Percentiles rank a stretch among this genome's conserved stretches.
Conservation (phyloP, 2,113 vertebrate genomes). For the Tragulus kanchil region DNA sequence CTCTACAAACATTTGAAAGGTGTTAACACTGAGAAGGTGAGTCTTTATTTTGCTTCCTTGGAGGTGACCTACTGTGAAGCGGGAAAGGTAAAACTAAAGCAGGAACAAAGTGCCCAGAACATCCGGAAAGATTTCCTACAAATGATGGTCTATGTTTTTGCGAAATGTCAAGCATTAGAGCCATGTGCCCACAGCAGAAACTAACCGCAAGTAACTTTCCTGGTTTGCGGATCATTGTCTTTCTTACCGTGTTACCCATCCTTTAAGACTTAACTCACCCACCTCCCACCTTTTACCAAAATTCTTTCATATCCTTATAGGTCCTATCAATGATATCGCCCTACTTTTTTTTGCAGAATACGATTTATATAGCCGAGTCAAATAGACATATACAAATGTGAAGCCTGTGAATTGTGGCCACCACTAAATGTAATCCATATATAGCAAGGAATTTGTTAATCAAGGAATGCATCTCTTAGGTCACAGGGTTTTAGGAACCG, state of each 20-base stretch:
- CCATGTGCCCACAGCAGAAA: not conserved
- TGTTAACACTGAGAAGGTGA: conserved; percentile 34
- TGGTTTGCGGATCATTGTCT: not conserved
- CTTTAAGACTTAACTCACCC: not conserved
- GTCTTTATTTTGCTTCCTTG: conserved; percentile 39
- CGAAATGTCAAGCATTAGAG: not conserved
- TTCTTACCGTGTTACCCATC: not conserved
- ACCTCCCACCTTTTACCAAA: not conserved
- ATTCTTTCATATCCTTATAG: not conserved
- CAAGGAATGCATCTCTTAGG: not conserved
- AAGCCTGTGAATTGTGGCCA: not conserved
- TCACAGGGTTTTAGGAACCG: not conserved
- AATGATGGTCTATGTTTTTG: not conserved
- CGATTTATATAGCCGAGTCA: not conserved
- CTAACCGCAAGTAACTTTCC: too few species aligned
- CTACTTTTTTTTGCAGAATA: not conserved
- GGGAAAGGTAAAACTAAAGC: not conserved
- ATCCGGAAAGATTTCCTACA: not conserved
- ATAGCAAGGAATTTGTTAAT: not conserved
- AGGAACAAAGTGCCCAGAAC: not conserved
- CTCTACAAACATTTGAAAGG: conserved; percentile 77
- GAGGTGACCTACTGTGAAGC: conserved; percentile 26
- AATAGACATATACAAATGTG: not conserved
- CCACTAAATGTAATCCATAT: not conserved
- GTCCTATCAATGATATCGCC: not conserved